These are phyloP conservation scores for Luscinia megarhynchos DNA, from an alignment of 2,797 vertebrate genomes.

Conservation along the genomic window DNA sequence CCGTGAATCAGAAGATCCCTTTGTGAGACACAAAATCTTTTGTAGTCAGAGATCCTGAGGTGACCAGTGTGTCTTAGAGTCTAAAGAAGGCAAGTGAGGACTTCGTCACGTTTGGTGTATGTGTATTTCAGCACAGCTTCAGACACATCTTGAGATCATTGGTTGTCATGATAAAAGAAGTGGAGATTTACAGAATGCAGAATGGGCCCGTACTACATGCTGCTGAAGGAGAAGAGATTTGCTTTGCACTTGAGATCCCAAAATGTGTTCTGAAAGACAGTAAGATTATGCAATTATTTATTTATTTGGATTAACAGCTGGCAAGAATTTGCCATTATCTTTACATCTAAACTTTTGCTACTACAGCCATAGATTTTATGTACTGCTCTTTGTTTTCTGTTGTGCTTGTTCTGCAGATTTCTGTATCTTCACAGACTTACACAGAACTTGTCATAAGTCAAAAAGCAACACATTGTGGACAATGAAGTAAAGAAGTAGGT, in stretches of 20 bases:
- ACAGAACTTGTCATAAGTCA: background rate
- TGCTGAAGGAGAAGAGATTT: background rate
- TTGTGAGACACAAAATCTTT: background rate
- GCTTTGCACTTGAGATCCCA: background rate
- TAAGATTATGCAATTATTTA: background rate
- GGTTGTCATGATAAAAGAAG: background rate
- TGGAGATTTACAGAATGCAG: background rate
- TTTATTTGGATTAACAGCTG: background rate
- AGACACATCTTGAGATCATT: background rate
- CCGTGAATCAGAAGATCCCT: background rate
- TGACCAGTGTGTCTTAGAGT: background rate
- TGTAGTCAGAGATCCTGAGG: background rate
- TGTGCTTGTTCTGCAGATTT: background rate
- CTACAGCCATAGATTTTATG: background rate
- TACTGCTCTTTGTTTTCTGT: background rate
- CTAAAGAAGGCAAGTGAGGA: background rate
- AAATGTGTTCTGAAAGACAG: background rate
- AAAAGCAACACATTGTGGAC: background rate
- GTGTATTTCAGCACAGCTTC: background rate
- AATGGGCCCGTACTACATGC: fast-evolving
- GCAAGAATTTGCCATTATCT: background rate
- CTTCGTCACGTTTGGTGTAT: background rate
- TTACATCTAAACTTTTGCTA: background rate
- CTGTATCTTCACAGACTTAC: background rate
- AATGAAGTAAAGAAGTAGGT: background rate